Evolutionary conservation across 2,888 invertebrate genomes (phyloP), one percentile per base, ranked within the genome.

Genomic region (Zygogramma bicolorata): DNA sequence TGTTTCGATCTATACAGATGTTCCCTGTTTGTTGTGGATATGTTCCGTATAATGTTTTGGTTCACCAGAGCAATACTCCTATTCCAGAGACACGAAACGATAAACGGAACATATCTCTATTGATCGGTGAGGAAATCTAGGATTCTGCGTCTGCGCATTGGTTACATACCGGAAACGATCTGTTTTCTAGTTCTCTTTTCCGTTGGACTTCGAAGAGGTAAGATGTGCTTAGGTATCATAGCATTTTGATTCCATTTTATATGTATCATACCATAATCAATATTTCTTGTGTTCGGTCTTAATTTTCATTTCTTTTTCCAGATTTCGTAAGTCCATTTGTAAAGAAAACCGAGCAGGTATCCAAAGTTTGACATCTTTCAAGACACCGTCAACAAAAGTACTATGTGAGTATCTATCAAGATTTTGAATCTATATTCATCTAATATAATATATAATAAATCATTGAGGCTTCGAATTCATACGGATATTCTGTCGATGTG

Each of bases 131-230:
- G 42, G 15, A 6, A 42, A 42, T 42, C 42, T 6, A 42, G 42
- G 7, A 25, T 5, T 15, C 27, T 53, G 53, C 53, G 10, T 27
- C 53, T 53, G 53, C 27, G 53, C 53, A n/a, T 18, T 18, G 18
- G 42, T 34, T 8, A 46, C 15, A 20, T 3, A 18, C 18, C 20
- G 8, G n/a, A 53, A 25, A n/a, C 49, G 49, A 8, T n/a, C 13
- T 13, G 49, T 49, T 22, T 8, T 22, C 5, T n/a, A n/a, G 25
- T 53, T 27, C 53, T 53, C 53, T 53, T 53, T 53, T 27, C 53
- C 25, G 25, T n/a, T 53, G 53, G 53, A 53, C 53, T 53, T 53
- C 6, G 53, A 25, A 53, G 53, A 53, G 53, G 53, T 53, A 53
- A 53, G 25, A 25, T 1, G 25, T 53, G 42, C n/a, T 1, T 18